Base-by-base conservation (phyloP, 2,888 invertebrate genomes). In the Ophion costatus region DNA sequence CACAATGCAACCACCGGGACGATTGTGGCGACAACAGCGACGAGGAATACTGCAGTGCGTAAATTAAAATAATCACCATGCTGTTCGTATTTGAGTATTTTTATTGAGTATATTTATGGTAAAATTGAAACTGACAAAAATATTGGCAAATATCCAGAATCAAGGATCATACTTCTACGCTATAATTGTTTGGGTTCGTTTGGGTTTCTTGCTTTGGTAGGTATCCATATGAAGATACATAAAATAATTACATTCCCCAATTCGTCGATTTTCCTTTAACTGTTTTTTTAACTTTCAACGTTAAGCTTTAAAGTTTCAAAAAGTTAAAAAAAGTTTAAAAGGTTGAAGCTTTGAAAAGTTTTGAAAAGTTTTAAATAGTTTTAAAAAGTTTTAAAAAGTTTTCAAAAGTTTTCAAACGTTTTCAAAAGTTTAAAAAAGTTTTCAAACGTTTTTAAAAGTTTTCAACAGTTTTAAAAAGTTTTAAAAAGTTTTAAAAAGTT, bases 1-100 rank as follows among this genome's bases (percentile, higher is more conserved):
- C 95, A 88, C 96, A 96, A 92, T 98, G 98, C 94, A 98, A 98
- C 94, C 98, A 98, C 94, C 96, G 96, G 92, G 97, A 98, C 93
- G 98, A 98, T 94, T 98, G 98, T 91, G 97, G 96, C 0, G 98
- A 98, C 94, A 97, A 97, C 93, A 97, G 98, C 1, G 98, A 98
- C 92, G 98, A 98, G 94, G 96, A 96, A 86, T 96, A 96, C 88
- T 98, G 98, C 95, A 97, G 98, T 98, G 93, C 95, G 96, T 96
- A 90, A 20, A 57, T 20, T 61, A 38, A 74, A 61, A 74, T 22
- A 51, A 57, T 56, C 20, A 22, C 22, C 6, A 4, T 24, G 2
- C 14, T 24, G 14, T 29, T 33, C 63, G n/a, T 17, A 67, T 45
- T 33, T 22, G 22, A 45, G 45, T 22, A 22, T 22, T 67, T 20